Conservation (phyloP, 1,140 invertebrate species). For the Maconellicoccus hirsutus region DNA sequence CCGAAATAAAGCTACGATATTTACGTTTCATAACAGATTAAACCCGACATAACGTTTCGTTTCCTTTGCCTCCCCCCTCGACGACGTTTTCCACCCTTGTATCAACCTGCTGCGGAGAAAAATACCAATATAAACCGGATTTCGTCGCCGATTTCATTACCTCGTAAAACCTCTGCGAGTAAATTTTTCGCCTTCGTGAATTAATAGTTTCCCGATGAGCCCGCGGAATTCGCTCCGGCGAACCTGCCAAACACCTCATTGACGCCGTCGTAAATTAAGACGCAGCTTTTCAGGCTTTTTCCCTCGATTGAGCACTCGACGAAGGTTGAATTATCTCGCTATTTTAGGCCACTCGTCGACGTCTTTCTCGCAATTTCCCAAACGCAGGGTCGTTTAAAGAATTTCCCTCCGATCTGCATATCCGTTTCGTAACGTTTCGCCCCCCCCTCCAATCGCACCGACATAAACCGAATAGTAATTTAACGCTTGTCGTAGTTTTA, state of each 20-base stretch:
- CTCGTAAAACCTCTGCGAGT: neutral
- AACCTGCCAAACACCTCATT: no score
- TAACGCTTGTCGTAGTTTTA: neutral
- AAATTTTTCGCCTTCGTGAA: neutral
- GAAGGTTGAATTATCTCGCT: neutral
- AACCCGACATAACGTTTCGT: neutral
- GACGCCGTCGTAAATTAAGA: neutral
- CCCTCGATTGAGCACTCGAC: neutral
- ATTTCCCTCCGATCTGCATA: neutral
- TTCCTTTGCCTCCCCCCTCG: no score
- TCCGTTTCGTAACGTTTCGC: neutral
- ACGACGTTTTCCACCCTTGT: no score
- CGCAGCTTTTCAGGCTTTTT: conserved; percentile 1
- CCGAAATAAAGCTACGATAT: neutral
- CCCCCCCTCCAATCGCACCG: no score
- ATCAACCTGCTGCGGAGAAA: no score
- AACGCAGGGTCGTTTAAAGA: neutral
- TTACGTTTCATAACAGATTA: conserved; percentile 9
- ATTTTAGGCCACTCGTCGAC: neutral
- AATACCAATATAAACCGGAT: conserved; percentile 14
- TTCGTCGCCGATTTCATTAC: conserved; percentile 1
- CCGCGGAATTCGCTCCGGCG: no score
- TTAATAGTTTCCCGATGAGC: neutral
- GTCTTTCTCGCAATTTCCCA: no score
- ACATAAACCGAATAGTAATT: neutral